A percentile compares a stretch with the other conserved stretches of the same genome.
phyloP scores from a whole-genome alignment of 2,797 vertebrate genomes.

The Sebastes matsubarae region DNA sequence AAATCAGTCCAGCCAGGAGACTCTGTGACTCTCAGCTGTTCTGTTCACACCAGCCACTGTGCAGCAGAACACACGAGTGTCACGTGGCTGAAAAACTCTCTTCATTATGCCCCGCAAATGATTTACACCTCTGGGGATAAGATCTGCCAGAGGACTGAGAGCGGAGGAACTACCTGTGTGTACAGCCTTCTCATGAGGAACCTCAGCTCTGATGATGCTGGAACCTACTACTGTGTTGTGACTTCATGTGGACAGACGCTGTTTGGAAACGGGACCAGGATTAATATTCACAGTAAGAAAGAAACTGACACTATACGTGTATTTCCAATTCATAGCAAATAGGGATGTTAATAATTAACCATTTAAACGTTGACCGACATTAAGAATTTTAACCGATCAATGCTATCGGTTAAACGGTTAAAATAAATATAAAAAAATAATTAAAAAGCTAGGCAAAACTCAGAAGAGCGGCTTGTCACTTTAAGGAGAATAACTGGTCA shows the following conservation, averaged over 20 bases:
- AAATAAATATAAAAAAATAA: too few relatives aligned
- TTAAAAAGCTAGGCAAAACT: too few relatives aligned
- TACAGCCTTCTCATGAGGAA: constrained; percentile 24
- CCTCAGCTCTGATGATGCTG: constrained; percentile 26
- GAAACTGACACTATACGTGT: background rate
- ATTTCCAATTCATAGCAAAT: too few relatives aligned
- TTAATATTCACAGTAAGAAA: constrained; percentile 10
- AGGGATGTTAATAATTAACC: too few relatives aligned
- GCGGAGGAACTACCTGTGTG: constrained; percentile 15
- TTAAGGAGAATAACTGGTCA: too few relatives aligned
- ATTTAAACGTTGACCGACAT: too few relatives aligned
- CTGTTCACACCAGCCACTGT: constrained; percentile 32
- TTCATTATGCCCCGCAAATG: constrained; percentile 36
- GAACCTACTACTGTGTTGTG: constrained; percentile 24
- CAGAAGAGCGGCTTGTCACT: too few relatives aligned
- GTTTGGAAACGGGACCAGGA: constrained; percentile 35
- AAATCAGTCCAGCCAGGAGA: constrained; percentile 27
- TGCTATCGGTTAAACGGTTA: too few relatives aligned
- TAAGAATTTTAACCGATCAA: too few relatives aligned
- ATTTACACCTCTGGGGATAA: background rate
- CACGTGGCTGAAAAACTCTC: constrained; percentile 22
- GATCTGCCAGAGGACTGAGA: background rate
- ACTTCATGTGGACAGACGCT: constrained; percentile 47
- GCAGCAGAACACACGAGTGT: constrained; percentile 39
- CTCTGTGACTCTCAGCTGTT: constrained; percentile 55